Percentiles rank a stretch among this genome's conserved stretches.
These are phyloP conservation scores for Saimiri boliviensis DNA, from an alignment of 2,113 vertebrate species.

Conservation along the genomic window DNA sequence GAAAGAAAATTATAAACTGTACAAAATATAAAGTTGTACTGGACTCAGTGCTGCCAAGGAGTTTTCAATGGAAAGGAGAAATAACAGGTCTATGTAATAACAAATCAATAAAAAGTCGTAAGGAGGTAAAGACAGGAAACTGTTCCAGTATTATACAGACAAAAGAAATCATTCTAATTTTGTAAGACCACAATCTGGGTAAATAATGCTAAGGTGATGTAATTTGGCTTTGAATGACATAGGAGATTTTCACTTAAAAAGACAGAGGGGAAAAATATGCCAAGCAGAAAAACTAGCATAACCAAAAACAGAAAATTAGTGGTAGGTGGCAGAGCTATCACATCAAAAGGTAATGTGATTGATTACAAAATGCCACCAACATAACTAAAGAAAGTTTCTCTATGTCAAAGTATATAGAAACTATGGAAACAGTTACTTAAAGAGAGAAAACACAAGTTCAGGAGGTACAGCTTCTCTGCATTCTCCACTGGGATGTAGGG, in stretches of 20 bases:
- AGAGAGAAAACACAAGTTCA: neutral
- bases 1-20: neutral
- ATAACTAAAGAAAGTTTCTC: neutral
- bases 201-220: neutral
- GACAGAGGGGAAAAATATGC: neutral
- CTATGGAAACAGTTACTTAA: neutral
- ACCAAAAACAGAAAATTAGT: neutral
- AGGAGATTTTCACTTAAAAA: neutral
- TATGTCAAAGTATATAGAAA: neutral
- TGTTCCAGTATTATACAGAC: neutral
- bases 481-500: neutral
- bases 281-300: neutral
- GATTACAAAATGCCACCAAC: neutral
- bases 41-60: neutral
- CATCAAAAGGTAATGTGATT: neutral
- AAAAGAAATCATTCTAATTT: neutral
- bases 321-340: neutral
- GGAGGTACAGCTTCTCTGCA: neutral
- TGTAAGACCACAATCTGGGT: neutral
- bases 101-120: neutral
- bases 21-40: neutral
- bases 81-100: neutral
- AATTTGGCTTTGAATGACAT: neutral
- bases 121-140: neutral
- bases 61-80: neutral